phyloP scores from a whole-genome alignment of 2,113 vertebrate species.

The Muntiacus muntjak region DNA sequence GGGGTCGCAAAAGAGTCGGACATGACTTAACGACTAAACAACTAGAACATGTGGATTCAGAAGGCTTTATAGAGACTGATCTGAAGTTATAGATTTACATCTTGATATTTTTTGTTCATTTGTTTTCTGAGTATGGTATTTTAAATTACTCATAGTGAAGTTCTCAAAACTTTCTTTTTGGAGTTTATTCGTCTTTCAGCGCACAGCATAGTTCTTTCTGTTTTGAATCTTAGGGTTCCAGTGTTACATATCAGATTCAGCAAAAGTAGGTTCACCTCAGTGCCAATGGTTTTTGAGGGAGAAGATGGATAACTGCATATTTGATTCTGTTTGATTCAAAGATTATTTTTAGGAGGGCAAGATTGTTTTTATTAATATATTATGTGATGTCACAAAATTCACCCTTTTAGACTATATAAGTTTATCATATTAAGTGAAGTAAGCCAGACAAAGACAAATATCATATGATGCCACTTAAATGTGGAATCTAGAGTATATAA shows the following conservation, averaged over 20 bases:
- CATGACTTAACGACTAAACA: not conserved
- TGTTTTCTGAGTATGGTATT: not conserved
- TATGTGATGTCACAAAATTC: not conserved
- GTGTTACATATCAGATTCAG: not conserved
- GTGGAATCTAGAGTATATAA: not conserved
- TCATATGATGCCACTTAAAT: not conserved
- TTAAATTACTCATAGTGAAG: not conserved
- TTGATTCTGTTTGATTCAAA: slow-evolving; percentile 14
- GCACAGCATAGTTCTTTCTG: not conserved
- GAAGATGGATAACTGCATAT: not conserved
- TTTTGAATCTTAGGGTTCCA: not conserved
- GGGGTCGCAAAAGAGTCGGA: not conserved
- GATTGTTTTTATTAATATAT: not conserved
- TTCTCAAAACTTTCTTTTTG: not conserved
- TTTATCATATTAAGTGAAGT: not conserved
- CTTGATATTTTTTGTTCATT: not conserved
- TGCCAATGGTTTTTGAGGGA: not conserved
- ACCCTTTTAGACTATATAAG: not conserved
- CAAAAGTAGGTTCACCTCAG: not conserved
- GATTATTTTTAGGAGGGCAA: not conserved
- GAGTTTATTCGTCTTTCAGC: not conserved
- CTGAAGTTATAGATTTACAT: not conserved
- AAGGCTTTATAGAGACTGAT: not conserved
- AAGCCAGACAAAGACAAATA: not conserved
- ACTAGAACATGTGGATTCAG: not conserved